Evolutionary conservation across 30 jellyfish, hydroid and myxozoan species (phyloP), one percentile per base, ranked within the genome.

Genomic region (Aurelia sp.): DNA sequence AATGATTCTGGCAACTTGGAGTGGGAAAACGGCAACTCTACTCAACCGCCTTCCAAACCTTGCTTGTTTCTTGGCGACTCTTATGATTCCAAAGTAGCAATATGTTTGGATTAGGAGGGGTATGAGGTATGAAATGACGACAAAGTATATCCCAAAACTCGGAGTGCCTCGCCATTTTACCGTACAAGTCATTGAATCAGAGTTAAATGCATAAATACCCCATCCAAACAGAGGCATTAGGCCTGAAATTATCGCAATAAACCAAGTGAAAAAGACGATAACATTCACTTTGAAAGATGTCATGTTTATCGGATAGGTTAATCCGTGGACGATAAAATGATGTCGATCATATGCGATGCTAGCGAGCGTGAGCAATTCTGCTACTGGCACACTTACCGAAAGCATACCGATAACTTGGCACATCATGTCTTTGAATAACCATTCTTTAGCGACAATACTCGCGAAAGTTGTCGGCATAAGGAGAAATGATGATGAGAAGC

Each of bases 221-320:
- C 93, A 85, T 22, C 94, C 97, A 58, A 91, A 84, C 23, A 91
- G 69, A 33, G 96, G 97, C 90, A 91, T 59, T 30, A 85, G 79
- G 76, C 93, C 87, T 13, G 93, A 58, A 31, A 81, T 76, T 50
- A 89, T 80, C 13, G 89, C 55, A 17, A 57, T 57, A 47, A 89
- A 57, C 97, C 97, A 89, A 40, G 58, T 66, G 72, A 76, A 82
- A 60, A 81, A 81, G 20, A 89, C 55, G 3, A 82, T 53, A 11
- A 82, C 91, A 47, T 82, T 80, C 13, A 81, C 85, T 66, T 81
- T 81, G 31, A 82, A 76, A 9, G 84, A 50, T 4, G 97, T 89
- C 90, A 89, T 73, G 59, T 77, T 74, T 59, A 81, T 58, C 11
- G 93, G 94, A 33, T 89, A 89, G 16, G 89, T 81, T 22, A 89